Base-by-base conservation (phyloP, 1,140 invertebrate species). In the Listronotus bonariensis region DNA sequence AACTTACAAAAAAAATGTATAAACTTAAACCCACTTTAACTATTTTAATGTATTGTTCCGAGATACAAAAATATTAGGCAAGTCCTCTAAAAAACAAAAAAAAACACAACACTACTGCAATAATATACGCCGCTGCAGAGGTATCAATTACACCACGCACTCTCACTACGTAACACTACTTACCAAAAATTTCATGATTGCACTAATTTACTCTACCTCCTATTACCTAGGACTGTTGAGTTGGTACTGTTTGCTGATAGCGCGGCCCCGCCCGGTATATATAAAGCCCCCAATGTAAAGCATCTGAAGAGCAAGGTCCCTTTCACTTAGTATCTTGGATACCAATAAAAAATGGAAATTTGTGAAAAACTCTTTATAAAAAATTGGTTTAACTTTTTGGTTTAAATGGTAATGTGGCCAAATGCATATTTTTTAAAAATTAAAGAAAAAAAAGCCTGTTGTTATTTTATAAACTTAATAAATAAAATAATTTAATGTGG, bases 271-370 rank as follows among this genome's bases (percentile, higher is more conserved):
- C 60, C 68, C 56, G 67, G 65, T 70, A 71, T 77, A 75, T 77
- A 77, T 76, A 73, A 69, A 67, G 67, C 64, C 73, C 75, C 73
- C 73, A 69, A 68, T 51, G 42, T 34, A 40, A 56, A 55, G 63
- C 69, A 70, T 70, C 70, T 66, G 70, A 73, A 71, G 72, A 72
- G 72, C 76, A 77, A 77, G 74, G 76, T 77, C 72, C 75, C 76
- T 77, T 77, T 77, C 75, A 77, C 76, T 61, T 61, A 55, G 46
- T 48, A 65, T 63, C 52, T 48, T 32, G 46, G 53, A 55, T 45
- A 55, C 53, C 46, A 61, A 53, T 53, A 15, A 43, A 61, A 49
- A 53, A 53, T 45, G 11, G 20, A 46, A 61, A 61, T 45, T 53
- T 43, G 12, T 4, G 49, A 61, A 61, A 26, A 61, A 61, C 40